These are phyloP conservation scores for Hanleya hanleyi DNA, from an alignment of 2,888 invertebrate species.

Conservation along the genomic window DNA sequence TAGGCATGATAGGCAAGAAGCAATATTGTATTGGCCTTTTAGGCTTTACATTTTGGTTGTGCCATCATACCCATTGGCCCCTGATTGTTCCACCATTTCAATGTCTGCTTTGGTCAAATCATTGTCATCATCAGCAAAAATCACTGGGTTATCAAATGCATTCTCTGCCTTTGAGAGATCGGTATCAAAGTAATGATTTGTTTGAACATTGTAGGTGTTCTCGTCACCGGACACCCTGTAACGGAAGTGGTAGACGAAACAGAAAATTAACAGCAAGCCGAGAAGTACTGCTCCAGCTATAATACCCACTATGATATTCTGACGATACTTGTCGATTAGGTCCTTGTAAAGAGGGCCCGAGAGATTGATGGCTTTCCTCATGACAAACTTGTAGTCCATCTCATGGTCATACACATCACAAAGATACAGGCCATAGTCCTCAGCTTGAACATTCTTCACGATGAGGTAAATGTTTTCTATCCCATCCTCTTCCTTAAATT, in stretches of 20 bases:
- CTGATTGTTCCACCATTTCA: too few relatives aligned
- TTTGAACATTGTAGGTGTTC: background rate
- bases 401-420: constrained; percentile 35
- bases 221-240: constrained; percentile 30
- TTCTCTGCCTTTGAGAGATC: background rate
- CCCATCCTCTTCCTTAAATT: constrained; percentile 16
- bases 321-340: constrained; percentile 37
- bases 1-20: too few relatives aligned
- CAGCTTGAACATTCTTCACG: constrained; percentile 35
- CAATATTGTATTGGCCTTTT: too few relatives aligned
- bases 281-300: constrained; percentile 43
- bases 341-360: constrained; percentile 23
- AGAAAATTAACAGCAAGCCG: constrained; percentile 32
- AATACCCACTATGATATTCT: constrained; percentile 43
- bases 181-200: background rate
- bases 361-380: constrained; percentile 28
- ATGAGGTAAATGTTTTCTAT: constrained; percentile 30
- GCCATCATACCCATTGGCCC: too few relatives aligned
- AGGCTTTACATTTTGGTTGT: too few relatives aligned
- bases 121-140: background rate
- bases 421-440: constrained; percentile 41
- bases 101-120: background rate
- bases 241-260: constrained; percentile 39
- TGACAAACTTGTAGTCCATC: background rate
- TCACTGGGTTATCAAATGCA: background rate